phyloP scores from a whole-genome alignment of 2,113 vertebrate species.

The Muntiacus reevesi region DNA sequence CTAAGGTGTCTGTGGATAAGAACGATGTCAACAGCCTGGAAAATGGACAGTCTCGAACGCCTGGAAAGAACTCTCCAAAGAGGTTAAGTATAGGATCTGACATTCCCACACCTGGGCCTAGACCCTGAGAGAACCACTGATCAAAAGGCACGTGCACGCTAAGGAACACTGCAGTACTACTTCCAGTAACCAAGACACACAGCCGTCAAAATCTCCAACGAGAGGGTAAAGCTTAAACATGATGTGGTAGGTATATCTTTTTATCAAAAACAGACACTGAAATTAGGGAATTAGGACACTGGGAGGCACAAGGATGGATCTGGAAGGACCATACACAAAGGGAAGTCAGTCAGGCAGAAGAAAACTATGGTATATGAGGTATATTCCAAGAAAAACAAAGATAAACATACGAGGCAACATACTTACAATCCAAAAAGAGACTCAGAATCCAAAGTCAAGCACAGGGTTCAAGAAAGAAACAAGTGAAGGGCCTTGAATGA shows the following conservation, averaged over 20 bases:
- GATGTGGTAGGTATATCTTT: neutral
- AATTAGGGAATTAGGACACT: neutral
- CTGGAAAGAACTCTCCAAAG: neutral
- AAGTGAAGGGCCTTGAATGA: neutral
- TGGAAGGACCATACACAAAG: neutral
- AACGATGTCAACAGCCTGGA: neutral
- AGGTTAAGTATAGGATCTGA: neutral
- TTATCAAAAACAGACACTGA: neutral
- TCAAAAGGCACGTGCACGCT: neutral
- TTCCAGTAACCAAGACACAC: neutral
- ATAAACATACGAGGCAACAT: neutral
- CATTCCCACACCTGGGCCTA: neutral
- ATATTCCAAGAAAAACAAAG: neutral
- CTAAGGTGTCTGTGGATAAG: neutral
- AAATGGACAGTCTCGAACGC: neutral
- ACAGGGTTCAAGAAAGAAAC: neutral
- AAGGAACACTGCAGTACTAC: neutral
- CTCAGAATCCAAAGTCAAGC: neutral
- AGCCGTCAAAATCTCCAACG: neutral
- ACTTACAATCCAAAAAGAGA: neutral
- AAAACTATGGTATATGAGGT: neutral
- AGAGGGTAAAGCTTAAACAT: neutral
- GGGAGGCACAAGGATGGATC: neutral
- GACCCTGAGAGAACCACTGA: neutral
- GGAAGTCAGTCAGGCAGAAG: neutral